Evolutionary conservation across 2,113 vertebrate species (phyloP).

Genomic region (Phalacrocorax carbo): DNA sequence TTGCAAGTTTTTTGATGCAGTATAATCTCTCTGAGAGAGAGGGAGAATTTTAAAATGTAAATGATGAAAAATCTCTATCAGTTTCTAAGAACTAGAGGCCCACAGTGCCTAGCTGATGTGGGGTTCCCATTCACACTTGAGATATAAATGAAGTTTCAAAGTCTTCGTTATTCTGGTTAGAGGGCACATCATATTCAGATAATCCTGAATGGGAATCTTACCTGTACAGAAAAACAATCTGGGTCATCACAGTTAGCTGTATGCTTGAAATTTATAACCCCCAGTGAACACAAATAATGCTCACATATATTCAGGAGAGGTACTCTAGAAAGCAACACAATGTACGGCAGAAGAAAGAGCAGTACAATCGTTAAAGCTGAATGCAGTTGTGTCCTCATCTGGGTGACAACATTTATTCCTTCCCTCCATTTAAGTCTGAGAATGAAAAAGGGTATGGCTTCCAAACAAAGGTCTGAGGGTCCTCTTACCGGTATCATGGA

Average conservation of each 20-base stretch:
- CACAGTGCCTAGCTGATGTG: neutral
- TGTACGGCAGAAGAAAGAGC: neutral
- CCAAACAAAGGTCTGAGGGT: neutral
- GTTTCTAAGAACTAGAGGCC: neutral
- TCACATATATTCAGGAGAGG: neutral
- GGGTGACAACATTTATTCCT: neutral
- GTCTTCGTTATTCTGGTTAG: slow-evolving; percentile 14
- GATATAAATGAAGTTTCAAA: slow-evolving; percentile 34
- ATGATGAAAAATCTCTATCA: neutral
- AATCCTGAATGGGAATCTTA: neutral
- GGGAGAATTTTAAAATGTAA: slow-evolving; percentile 41
- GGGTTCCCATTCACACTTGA: neutral
- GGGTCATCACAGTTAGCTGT: neutral
- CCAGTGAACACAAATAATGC: neutral
- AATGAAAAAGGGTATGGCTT: neutral
- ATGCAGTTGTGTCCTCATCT: neutral
- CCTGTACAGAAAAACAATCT: neutral
- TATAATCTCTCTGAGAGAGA: neutral
- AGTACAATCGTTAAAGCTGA: neutral
- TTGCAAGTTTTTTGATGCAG: slow-evolving; percentile 16
- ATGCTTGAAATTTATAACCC: neutral
- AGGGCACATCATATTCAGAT: neutral
- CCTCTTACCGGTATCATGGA: neutral
- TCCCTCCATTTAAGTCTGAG: neutral
- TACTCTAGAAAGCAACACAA: neutral